Base-by-base conservation (phyloP, 2,888 invertebrate genomes). In the Troglohyphantes excavatus region DNA sequence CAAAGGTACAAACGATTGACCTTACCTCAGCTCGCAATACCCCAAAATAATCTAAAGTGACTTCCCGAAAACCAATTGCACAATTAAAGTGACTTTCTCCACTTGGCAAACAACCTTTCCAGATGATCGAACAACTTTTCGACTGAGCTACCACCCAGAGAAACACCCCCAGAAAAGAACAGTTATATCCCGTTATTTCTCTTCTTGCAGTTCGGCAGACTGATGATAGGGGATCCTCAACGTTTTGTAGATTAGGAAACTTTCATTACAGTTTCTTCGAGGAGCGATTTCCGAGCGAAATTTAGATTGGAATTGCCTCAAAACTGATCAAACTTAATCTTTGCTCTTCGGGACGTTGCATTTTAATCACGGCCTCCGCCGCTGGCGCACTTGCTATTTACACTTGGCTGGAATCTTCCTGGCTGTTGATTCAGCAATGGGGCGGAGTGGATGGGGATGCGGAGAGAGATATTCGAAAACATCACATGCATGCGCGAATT, bases 311-410 rank as follows among this genome's bases (percentile, higher is more conserved):
- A 67, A 68, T 81, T 46, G 67, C 79, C 67, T 27, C 79, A 72
- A 82, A 70, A 39, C 72, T 53, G 72, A 82, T 82, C 72, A 82
- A 82, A 82, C 39, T 82, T 70, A 82, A 82, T 72, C 72, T 82
- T 72, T 9, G 59, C 70, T 72, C 27, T 39, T 59, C 72, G 72
- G 70, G 13, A 29, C 21, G 59, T 39, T 72, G 70, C 70, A 59
- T 82, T 82, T 82, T 72, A 82, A 82, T 82, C 82, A 70, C 61
- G 53, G 53, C 21, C 29, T 21, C 21, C 29, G 78, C 67, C 68
- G 29, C 27, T 29, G 27, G 68, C 53, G 68, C 17, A 81, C 46
- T 26, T 43, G 33, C 63, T 84, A 75, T 76, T 84, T 68, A 76
- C 75, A 73, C 75, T 75, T n/a, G 33, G 13, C 29, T 76, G 84